A percentile compares a stretch with the other conserved stretches of the same genome.
Conservation (phyloP, 2,113 vertebrate genomes). For the Eleginops maclovinus region DNA sequence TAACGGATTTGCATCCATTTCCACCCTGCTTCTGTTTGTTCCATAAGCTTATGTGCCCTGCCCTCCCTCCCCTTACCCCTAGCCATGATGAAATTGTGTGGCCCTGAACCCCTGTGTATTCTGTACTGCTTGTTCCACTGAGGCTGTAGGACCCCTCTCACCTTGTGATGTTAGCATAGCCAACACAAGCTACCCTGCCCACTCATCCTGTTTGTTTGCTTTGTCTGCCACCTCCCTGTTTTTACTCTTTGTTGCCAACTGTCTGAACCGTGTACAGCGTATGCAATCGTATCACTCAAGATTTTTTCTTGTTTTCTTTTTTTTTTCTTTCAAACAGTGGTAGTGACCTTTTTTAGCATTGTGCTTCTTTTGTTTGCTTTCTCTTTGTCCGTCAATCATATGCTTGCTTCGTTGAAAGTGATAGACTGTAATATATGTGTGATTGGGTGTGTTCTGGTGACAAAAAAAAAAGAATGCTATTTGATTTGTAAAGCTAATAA, state of each 20-base stretch:
- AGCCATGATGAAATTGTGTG: conserved; percentile 48
- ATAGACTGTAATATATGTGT: conserved; percentile 72
- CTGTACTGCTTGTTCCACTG: conserved; percentile 74
- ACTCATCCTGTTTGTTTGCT: conserved; percentile 33
- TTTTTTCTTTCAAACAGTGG: conserved; percentile 47
- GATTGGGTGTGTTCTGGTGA: conserved; percentile 69
- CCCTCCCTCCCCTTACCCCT: background rate
- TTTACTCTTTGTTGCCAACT: conserved; percentile 56
- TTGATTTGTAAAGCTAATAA: conserved; percentile 67
- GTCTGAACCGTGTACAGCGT: conserved; percentile 67
- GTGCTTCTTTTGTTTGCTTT: conserved; percentile 60
- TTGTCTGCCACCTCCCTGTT: conserved; percentile 32
- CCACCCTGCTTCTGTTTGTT: conserved; percentile 37
- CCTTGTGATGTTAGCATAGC: conserved; percentile 60
- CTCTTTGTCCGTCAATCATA: conserved; percentile 68
- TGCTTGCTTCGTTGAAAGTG: conserved; percentile 79
- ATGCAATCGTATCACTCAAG: conserved; percentile 55
- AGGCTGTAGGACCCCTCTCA: conserved; percentile 59
- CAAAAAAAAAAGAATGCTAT: conserved; percentile 44
- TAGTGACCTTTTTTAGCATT: conserved; percentile 61
- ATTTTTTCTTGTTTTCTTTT: conserved; percentile 17
- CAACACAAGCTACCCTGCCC: conserved; percentile 37
- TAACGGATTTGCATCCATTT: conserved; percentile 43
- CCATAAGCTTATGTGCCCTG: conserved; percentile 34
- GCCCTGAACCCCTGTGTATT: conserved; percentile 62